Percentiles rank a stretch among this genome's conserved stretches.
phyloP scores from a whole-genome alignment of 30 jellyfish, hydroid and myxozoan genomes.

The Aurelia sp. region DNA sequence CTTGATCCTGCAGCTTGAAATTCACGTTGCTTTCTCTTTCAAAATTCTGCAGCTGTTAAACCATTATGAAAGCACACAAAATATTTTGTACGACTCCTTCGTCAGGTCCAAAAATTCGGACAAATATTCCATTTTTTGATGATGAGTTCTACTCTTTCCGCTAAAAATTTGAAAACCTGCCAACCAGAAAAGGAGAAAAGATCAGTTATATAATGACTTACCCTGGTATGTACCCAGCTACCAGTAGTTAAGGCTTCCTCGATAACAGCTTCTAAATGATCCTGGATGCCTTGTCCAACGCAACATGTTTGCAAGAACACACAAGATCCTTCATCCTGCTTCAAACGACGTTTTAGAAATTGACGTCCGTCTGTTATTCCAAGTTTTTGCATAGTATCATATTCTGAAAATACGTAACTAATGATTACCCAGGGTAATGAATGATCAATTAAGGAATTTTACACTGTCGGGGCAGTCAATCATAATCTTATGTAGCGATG shows the following conservation, averaged over 20 bases:
- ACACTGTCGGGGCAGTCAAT: background rate
- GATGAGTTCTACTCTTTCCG: no score
- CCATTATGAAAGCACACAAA: no score
- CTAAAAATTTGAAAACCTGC: no score
- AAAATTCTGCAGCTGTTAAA: no score
- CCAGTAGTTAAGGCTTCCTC: constrained; percentile 77
- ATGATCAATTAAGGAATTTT: background rate
- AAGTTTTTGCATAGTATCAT: constrained; percentile 71
- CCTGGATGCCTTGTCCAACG: constrained; percentile 72
- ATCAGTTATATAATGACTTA: background rate
- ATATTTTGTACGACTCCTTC: no score
- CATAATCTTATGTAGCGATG: no score
- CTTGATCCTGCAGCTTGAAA: no score
- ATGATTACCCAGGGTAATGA: no score
- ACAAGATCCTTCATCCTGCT: constrained; percentile 42
- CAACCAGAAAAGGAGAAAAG: no score
- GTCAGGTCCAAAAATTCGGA: no score
- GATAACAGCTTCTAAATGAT: constrained; percentile 86
- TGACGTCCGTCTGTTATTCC: constrained; percentile 87
- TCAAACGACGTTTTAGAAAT: constrained; percentile 73
- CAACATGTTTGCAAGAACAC: constrained; percentile 81
- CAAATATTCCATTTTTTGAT: no score
- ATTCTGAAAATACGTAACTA: constrained; percentile 50
- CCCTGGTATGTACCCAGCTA: constrained; percentile 82
- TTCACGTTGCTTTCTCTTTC: no score